A percentile compares a stretch with the other conserved stretches of the same genome.
These are phyloP conservation scores for Drosophila mimica DNA, from an alignment of 2,888 invertebrate species.

Conservation along the genomic window DNA sequence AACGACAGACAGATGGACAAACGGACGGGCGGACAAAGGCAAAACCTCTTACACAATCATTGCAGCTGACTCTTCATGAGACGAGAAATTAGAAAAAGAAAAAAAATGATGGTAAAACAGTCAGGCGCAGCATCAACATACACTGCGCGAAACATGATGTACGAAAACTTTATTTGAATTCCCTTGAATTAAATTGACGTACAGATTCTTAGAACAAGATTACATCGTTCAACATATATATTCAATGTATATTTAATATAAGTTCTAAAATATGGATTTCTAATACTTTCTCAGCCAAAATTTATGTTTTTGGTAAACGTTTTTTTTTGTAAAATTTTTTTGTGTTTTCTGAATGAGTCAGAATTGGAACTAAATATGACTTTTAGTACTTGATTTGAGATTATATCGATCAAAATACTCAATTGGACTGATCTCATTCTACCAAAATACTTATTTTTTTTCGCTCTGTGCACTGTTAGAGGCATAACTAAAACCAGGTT, in stretches of 20 bases:
- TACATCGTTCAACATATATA: not conserved
- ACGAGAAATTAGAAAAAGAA: conserved; percentile 74
- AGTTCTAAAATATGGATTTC: not conserved
- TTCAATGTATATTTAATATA: not conserved
- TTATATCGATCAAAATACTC: not conserved
- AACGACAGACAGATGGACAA: conserved; percentile 14
- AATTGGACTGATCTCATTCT: not conserved
- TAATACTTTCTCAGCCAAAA: not conserved
- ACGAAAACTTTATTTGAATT: not conserved
- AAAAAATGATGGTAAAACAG: conserved; percentile 27
- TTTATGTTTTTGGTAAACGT: not conserved
- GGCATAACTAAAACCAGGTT: conserved; percentile 19
- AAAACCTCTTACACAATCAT: conserved; percentile 70
- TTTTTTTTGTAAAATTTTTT: not conserved
- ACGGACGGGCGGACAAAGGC: conserved; percentile 6
- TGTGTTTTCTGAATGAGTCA: not conserved
- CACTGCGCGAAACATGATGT: not conserved
- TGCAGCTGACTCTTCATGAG: conserved; percentile 67
- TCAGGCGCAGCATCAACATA: conserved; percentile 14
- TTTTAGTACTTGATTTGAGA: not conserved
- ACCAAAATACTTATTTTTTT: not conserved
- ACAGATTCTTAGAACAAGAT: not conserved
- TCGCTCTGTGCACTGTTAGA: not conserved
- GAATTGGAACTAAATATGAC: not conserved
- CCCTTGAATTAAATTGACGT: not conserved